phyloP scores from a whole-genome alignment of 2,797 vertebrate species.

The Manis javanica region DNA sequence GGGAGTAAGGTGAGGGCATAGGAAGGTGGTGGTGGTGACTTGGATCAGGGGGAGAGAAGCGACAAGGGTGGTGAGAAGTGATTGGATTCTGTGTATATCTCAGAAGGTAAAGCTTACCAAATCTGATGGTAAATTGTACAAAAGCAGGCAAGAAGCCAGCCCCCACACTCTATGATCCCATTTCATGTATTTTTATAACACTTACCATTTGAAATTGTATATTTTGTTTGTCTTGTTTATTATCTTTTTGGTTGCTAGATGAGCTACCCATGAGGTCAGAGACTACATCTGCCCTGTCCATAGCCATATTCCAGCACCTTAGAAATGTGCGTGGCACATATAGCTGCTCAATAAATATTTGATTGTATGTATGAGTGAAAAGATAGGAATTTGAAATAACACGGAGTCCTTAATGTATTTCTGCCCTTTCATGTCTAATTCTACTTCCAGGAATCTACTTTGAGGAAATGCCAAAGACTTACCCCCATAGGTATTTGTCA shows the following conservation, averaged over 20 bases:
- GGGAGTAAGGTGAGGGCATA: not conserved
- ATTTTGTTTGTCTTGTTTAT: not conserved
- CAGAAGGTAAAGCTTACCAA: not conserved
- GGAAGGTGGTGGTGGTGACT: not conserved
- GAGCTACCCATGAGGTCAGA: not conserved
- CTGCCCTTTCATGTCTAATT: not conserved
- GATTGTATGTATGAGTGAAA: not conserved
- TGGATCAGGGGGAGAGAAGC: too few relatives aligned
- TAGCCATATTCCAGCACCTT: not conserved
- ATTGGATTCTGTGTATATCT: not conserved
- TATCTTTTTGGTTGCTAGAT: not conserved
- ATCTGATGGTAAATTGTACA: not conserved
- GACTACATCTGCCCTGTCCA: not conserved
- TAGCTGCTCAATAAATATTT: not conserved
- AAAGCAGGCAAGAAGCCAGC: not conserved
- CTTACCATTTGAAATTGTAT: not conserved
- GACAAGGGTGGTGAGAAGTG: not conserved
- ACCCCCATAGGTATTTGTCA: not conserved
- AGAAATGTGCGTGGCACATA: not conserved
- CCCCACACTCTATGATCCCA: too few relatives aligned
- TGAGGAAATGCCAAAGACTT: not conserved
- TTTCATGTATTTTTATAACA: not conserved
- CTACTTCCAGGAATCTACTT: not conserved
- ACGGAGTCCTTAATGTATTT: not conserved
- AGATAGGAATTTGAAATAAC: not conserved